A percentile compares a stretch with the other conserved stretches of the same genome.
phyloP scores from a whole-genome alignment of 2,797 vertebrate genomes.

The Pangasius larnaudii region DNA sequence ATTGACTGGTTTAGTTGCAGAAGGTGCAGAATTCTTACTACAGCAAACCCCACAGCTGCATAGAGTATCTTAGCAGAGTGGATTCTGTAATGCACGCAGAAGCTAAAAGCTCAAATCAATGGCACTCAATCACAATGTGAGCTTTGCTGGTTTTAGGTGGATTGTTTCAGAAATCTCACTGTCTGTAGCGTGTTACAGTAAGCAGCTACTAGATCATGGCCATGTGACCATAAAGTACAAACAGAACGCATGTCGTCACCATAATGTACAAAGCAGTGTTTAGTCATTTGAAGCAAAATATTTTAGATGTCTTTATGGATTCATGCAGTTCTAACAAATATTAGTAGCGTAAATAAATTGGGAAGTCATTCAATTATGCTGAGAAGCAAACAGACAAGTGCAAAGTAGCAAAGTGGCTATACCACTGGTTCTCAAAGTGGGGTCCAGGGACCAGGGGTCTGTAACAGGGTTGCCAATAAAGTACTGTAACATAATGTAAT shows the following conservation, averaged over 20 bases:
- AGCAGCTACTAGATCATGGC: neutral
- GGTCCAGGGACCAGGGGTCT: neutral
- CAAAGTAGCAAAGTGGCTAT: neutral
- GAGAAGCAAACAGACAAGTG: neutral
- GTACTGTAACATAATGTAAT: neutral
- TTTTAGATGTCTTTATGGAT: neutral
- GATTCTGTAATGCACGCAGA: slow-evolving; percentile 1
- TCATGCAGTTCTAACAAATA: neutral
- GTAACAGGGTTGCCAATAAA: neutral
- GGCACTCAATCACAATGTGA: slow-evolving; percentile 21
- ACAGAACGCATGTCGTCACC: neutral
- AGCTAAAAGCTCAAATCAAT: slow-evolving; percentile 28
- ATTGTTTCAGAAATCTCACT: neutral
- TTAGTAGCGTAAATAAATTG: neutral
- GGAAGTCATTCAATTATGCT: neutral
- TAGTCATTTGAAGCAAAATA: neutral
- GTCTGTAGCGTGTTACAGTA: slow-evolving; percentile 12
- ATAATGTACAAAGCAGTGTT: neutral
- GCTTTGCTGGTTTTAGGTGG: neutral
- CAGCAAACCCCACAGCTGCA: slow-evolving; percentile 1
- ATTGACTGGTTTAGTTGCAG: slow-evolving; percentile 1
- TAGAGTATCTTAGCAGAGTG: slow-evolving; percentile 8
- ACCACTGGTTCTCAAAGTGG: neutral
- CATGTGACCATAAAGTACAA: neutral
- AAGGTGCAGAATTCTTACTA: neutral